Evolutionary conservation across 2,888 invertebrate species (phyloP), one percentile per base, ranked within the genome.

Genomic region (Monoplex corrugatus): DNA sequence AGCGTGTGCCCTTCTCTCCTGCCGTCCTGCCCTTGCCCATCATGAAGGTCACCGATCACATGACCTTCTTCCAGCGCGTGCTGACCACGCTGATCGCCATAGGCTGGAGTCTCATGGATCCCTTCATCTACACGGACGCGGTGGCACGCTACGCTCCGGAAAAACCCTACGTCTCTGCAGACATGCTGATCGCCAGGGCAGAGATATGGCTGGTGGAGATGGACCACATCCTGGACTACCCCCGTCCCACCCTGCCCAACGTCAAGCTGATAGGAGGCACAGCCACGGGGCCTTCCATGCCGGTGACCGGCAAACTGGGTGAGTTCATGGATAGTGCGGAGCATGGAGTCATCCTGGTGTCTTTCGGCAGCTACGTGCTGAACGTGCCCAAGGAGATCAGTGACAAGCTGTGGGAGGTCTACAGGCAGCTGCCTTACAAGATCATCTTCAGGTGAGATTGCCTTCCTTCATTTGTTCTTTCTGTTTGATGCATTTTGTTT

Each of bases 221-320:
- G 13, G 92, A 93, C 86, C 90, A 90, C 82, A 89, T 92, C 23
- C 84, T 93, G 43, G 92, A 92, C 84, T 92, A 91, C 85, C 92
- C 92, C 0, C 86, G 89, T 38, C 91, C 93, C 28, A 83, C 78
- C 2, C 88, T 92, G 90, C 92, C 92, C 13, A 93, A 93, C 82
- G 88, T 91, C 44, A 90, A 93, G 28, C 90, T 88, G 19, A 89
- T 91, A 35, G 92, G 92, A 3, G 93, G 93, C 13, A 85, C 93
- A 13, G 92, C 92, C 32, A 90, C 92, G 19, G 80, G 87, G 10
- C 90, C 92, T 0, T 89, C 91, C 3, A 91, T 90, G 23, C 89
- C 90, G 6, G 90, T 93, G n/a, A 89, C 87, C 32, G 85, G 44
- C 16, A 90, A 92, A 35, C 75, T 92, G 78, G 68, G 92, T 57